Evolutionary conservation across 2,113 vertebrate species (phyloP).

Genomic region (Abramis brama): DNA sequence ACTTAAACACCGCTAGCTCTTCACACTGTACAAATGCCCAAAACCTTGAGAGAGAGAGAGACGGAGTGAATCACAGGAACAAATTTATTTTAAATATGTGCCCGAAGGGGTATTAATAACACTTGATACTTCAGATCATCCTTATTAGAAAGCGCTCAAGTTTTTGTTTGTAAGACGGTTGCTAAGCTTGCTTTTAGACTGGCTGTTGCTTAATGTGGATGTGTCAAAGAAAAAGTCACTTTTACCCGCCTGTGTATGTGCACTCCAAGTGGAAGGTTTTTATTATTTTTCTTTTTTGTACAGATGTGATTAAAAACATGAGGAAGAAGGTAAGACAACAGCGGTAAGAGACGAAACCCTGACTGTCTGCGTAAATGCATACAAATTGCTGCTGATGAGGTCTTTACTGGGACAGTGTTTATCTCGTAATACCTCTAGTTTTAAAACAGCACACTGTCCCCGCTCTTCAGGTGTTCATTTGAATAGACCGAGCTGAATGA

Average conservation of each 20-base stretch:
- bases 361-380: slow-evolving; percentile 87
- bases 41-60: slow-evolving; percentile 33
- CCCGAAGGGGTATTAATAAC: slow-evolving; percentile 17
- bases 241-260: neutral
- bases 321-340: slow-evolving; percentile 22
- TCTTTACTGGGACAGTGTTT: slow-evolving; percentile 88
- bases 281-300: slow-evolving; percentile 32
- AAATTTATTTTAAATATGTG: slow-evolving; percentile 28
- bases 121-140: neutral
- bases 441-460: slow-evolving; percentile 83
- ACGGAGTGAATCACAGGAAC: slow-evolving; percentile 30
- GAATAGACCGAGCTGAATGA: slow-evolving; percentile 90
- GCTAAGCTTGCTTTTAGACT: neutral
- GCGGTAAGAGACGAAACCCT: slow-evolving; percentile 60
- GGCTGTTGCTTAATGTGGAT: slow-evolving; percentile 1
- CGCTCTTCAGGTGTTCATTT: slow-evolving; percentile 92
- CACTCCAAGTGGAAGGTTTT: slow-evolving; percentile 5
- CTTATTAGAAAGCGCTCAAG: slow-evolving; percentile 23
- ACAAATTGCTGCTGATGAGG: slow-evolving; percentile 86
- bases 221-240: slow-evolving; percentile 22
- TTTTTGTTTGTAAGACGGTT: neutral
- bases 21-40: slow-evolving; percentile 28
- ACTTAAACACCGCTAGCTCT: slow-evolving; percentile 42
- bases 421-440: slow-evolving; percentile 87
- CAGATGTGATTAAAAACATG: slow-evolving; percentile 72